phyloP scores from a whole-genome alignment of 2,888 invertebrate species.

The Limnephilus rhombicus region DNA sequence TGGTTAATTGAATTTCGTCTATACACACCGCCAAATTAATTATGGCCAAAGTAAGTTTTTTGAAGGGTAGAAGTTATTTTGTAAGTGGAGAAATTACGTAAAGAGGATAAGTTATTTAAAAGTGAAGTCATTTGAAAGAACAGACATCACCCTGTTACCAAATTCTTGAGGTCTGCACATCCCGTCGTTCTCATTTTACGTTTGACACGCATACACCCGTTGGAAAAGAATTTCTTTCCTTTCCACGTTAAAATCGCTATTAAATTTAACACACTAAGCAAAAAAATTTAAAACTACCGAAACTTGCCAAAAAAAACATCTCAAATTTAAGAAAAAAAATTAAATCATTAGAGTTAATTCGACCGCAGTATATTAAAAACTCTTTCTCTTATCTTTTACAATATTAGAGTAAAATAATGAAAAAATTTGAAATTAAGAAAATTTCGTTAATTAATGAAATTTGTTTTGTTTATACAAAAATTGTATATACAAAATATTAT shows the following conservation, averaged over 20 bases:
- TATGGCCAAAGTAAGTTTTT: no score
- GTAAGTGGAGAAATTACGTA: background rate
- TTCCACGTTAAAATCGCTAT: background rate
- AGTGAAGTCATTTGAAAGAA: background rate
- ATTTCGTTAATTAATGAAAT: no score
- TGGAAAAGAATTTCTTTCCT: background rate
- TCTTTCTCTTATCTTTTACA: background rate
- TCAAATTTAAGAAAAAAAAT: background rate
- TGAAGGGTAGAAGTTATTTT: background rate
- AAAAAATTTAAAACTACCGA: background rate
- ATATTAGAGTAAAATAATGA: background rate
- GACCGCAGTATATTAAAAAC: background rate
- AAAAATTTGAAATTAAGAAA: no score
- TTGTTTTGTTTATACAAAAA: no score
- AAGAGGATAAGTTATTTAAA: no score
- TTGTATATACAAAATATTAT: no score
- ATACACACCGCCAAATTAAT: no score
- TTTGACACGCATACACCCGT: background rate
- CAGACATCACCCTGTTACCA: slow-evolving; percentile 27
- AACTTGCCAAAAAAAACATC: background rate
- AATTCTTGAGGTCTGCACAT: slow-evolving; percentile 21
- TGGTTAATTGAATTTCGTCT: no score
- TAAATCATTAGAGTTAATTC: background rate
- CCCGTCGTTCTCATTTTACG: slow-evolving; percentile 9
- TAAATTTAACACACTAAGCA: background rate